Percentiles rank a stretch among this genome's conserved stretches.
Conservation (phyloP, 2,888 invertebrate genomes). For the Trilocha varians region DNA sequence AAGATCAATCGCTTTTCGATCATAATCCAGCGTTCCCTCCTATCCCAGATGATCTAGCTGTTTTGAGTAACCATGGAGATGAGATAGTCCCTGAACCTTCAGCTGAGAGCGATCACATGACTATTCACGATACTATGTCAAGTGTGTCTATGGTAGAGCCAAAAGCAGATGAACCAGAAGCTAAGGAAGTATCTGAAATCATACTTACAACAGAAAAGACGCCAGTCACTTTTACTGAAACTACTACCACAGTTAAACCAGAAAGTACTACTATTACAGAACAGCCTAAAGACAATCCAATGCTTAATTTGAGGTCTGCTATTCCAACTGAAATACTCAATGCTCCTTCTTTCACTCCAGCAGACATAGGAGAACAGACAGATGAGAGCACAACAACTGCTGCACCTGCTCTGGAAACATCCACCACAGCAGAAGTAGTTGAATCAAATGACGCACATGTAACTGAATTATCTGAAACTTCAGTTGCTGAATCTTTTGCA, state of each 20-base stretch:
- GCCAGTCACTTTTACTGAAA: background rate
- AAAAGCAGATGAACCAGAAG: slow-evolving; percentile 13
- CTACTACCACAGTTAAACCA: slow-evolving; percentile 16
- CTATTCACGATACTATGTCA: slow-evolving; percentile 28
- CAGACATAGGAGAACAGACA: slow-evolving; percentile 33
- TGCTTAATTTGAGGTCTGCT: slow-evolving; percentile 51
- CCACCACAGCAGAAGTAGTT: slow-evolving; percentile 2
- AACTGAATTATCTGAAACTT: slow-evolving; percentile 15
- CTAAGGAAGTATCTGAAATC: slow-evolving; percentile 14
- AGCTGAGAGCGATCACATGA: slow-evolving; percentile 37
- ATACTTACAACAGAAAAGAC: slow-evolving; percentile 1
- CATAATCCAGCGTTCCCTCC: slow-evolving; percentile 66
- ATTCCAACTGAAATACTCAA: slow-evolving; percentile 52
- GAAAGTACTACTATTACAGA: slow-evolving; percentile 21
- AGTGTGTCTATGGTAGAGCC: background rate
- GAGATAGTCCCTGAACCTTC: slow-evolving; percentile 48
- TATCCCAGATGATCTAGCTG: slow-evolving; percentile 57
- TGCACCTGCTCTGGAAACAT: slow-evolving; percentile 7
- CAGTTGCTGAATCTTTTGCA: slow-evolving; percentile 7
- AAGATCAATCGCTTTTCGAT: slow-evolving; percentile 45
- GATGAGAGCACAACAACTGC: slow-evolving; percentile 24
- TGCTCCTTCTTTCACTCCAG: slow-evolving; percentile 34
- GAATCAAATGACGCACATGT: background rate
- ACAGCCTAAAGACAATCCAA: slow-evolving; percentile 38
- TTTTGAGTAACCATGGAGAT: slow-evolving; percentile 52